Conservation (phyloP, 2,113 vertebrate species). For the Boulengerochromis microlepis region DNA sequence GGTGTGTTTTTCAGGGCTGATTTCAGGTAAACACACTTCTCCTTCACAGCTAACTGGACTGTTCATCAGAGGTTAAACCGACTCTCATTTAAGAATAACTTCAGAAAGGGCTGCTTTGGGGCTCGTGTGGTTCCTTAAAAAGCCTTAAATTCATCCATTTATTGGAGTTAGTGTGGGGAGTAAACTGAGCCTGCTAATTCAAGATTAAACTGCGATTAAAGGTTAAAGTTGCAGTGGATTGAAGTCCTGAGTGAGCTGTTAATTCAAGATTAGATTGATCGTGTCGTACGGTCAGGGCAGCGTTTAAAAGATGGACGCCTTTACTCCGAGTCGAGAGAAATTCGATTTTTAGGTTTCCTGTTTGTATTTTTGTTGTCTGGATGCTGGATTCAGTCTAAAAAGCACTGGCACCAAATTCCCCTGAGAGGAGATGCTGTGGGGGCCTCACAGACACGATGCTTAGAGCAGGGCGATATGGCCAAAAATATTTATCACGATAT, state of each 20-base stretch:
- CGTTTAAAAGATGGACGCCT: accelerated
- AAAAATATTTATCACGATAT: accelerated
- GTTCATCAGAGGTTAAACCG: neutral
- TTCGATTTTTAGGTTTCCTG: accelerated
- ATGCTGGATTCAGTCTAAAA: neutral
- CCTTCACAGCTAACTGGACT: neutral
- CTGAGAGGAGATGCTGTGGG: neutral
- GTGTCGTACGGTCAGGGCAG: neutral
- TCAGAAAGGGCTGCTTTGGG: accelerated
- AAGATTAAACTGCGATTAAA: neutral
- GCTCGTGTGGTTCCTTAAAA: neutral
- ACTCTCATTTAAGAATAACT: neutral
- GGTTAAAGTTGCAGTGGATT: neutral
- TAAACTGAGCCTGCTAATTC: neutral
- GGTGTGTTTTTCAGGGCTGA: neutral
- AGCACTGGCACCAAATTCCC: neutral
- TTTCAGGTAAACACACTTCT: neutral
- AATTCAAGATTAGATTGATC: neutral
- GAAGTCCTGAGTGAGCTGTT: neutral
- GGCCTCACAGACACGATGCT: neutral
- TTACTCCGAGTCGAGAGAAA: neutral
- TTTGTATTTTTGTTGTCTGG: neutral
- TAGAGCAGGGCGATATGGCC: neutral
- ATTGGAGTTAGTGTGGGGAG: neutral
- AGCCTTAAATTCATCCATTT: neutral